These are phyloP conservation scores for Sylvia atricapilla DNA, from an alignment of 2,113 vertebrate genomes.

Conservation along the genomic window DNA sequence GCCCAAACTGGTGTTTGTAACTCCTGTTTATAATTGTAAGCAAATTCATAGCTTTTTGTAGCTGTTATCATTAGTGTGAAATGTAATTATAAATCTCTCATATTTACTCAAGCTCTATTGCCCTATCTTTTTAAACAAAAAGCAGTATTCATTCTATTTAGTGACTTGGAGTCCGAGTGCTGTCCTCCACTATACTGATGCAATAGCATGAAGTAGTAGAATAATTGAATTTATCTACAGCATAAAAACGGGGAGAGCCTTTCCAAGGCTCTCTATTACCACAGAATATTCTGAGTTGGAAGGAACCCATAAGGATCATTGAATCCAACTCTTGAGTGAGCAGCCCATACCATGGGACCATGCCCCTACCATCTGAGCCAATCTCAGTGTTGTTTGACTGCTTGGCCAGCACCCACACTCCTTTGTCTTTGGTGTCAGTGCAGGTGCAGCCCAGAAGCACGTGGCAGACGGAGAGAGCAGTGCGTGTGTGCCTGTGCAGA, in stretches of 20 bases:
- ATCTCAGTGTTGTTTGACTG: accelerated
- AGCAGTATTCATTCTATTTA: neutral
- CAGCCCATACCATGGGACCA: too few species aligned
- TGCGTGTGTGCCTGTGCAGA: accelerated
- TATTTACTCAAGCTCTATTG: neutral
- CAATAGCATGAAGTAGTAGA: neutral
- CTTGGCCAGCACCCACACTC: neutral
- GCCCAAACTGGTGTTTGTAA: neutral
- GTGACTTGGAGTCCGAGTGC: neutral
- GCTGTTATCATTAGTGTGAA: neutral
- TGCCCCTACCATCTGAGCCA: too few species aligned
- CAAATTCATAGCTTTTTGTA: neutral
- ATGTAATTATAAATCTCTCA: neutral
- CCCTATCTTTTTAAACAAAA: neutral
- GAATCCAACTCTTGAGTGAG: neutral
- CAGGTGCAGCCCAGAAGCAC: neutral
- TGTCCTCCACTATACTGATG: neutral
- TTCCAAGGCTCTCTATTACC: neutral
- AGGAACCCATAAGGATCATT: neutral
- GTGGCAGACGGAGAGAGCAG: accelerated
- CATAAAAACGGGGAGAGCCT: neutral
- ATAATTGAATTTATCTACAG: neutral
- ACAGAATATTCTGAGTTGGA: neutral
- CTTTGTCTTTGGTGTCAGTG: neutral
- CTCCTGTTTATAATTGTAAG: neutral